phyloP scores from a whole-genome alignment of 2,797 vertebrate genomes.

The Tapirus indicus region DNA sequence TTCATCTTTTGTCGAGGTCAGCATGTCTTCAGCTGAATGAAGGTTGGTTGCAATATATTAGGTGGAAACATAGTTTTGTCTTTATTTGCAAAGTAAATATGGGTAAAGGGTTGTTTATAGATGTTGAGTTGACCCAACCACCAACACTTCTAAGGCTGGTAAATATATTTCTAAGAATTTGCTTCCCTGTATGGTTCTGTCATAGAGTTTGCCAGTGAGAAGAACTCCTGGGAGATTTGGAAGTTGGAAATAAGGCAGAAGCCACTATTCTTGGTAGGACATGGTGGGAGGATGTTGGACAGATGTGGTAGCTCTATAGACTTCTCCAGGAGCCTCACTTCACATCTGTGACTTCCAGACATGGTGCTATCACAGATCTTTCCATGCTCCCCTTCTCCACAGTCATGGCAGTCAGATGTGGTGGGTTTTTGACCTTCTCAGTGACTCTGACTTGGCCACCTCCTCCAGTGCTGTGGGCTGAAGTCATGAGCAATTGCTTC shows the following conservation, averaged over 20 bases:
- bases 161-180: background rate
- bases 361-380: background rate
- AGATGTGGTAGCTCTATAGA: background rate
- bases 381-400: background rate
- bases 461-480: background rate
- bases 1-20: background rate
- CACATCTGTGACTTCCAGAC: background rate
- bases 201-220: background rate
- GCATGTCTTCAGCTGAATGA: background rate
- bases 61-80: background rate
- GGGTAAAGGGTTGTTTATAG: background rate
- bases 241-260: constrained; percentile 13
- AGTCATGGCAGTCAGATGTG: background rate
- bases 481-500: background rate
- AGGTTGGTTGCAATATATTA: background rate
- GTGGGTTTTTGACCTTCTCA: background rate
- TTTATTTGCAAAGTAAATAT: background rate
- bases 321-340: background rate
- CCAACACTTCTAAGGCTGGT: background rate
- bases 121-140: background rate
- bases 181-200: background rate
- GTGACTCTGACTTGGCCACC: background rate
- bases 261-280: background rate
- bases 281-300: background rate
- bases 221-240: background rate